These are phyloP conservation scores for Aratinga solstitialis DNA, from an alignment of 2,797 vertebrate genomes.

Conservation along the genomic window DNA sequence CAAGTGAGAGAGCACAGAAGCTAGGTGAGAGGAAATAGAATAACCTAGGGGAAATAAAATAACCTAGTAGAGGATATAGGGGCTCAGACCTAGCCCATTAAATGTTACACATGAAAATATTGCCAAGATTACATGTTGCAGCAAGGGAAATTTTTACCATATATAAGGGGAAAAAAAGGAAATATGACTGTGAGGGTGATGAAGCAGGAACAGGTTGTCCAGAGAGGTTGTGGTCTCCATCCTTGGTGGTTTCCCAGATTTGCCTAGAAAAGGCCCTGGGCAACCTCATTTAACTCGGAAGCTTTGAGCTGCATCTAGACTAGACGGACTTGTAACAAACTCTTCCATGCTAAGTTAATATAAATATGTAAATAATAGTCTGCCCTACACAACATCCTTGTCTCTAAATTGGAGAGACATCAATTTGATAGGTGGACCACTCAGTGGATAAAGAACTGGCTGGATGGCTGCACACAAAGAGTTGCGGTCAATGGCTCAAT, in stretches of 20 bases:
- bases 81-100: background rate
- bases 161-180: background rate
- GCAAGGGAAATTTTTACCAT: background rate
- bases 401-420: no score
- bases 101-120: background rate
- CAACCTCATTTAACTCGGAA: background rate
- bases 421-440: no score
- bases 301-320: background rate
- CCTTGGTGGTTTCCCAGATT: background rate
- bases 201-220: background rate
- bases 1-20: background rate
- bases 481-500: no score
- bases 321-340: background rate
- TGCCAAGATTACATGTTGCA: background rate
- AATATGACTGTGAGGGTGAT: rapidly evolving
- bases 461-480: no score
- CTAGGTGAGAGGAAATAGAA: background rate
- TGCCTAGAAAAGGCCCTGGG: background rate
- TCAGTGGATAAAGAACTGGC: no score
- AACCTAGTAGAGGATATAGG: background rate
- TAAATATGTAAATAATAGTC: background rate
- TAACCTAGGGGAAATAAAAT: background rate
- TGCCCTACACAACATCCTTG: background rate
- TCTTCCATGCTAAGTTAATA: background rate
- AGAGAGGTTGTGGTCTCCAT: background rate